These are phyloP conservation scores for Bubo scandiacus DNA, from an alignment of 2,113 vertebrate genomes.

Conservation along the genomic window DNA sequence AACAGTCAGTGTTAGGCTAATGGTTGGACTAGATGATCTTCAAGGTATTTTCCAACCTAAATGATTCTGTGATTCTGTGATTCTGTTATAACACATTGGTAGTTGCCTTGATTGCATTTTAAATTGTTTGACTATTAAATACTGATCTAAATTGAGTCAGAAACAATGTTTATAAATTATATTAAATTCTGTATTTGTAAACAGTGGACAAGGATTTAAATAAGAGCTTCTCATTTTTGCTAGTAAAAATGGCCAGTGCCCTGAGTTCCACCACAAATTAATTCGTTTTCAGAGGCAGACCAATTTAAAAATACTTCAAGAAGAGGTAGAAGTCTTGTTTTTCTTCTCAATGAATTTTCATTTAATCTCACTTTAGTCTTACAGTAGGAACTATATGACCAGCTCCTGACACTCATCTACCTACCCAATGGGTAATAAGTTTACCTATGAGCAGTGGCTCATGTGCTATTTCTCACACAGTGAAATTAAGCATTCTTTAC, in stretches of 20 bases:
- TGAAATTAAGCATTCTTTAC: not conserved
- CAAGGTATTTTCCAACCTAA: too few species aligned
- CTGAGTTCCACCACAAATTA: not conserved
- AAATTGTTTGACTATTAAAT: not conserved
- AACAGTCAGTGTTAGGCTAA: too few species aligned
- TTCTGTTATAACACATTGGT: not conserved
- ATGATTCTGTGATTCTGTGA: too few species aligned
- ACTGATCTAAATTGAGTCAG: not conserved
- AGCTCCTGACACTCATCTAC: not conserved
- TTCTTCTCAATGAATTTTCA: not conserved
- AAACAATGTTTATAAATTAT: not conserved
- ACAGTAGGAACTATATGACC: not conserved
- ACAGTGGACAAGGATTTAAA: not conserved
- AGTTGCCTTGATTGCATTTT: not conserved
- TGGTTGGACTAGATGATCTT: too few species aligned
- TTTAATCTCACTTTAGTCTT: not conserved
- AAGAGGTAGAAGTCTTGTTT: not conserved
- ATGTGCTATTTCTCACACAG: not conserved
- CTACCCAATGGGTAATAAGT: not conserved
- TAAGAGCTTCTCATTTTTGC: not conserved
- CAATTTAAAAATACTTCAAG: not conserved
- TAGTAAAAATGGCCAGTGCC: not conserved
- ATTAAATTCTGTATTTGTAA: not conserved
- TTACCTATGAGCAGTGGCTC: not conserved
- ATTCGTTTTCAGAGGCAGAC: not conserved